Base-by-base conservation (phyloP, 2,888 invertebrate species). In the Rhodophaea formosa region DNA sequence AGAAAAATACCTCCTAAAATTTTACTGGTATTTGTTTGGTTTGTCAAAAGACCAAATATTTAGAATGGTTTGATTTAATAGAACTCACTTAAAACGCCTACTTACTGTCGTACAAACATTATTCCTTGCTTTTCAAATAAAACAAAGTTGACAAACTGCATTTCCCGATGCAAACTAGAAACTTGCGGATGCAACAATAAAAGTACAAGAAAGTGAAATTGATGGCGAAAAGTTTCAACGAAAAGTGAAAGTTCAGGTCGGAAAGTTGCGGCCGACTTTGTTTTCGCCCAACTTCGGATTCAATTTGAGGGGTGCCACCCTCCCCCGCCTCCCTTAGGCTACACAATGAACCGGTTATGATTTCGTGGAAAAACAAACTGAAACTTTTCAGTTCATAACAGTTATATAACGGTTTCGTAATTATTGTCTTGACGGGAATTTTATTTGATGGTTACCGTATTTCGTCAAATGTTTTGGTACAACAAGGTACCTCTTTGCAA, bases 281-380 rank as follows among this genome's bases (percentile, higher is more conserved):
- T 89, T 89, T 81, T 80, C 82, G 72, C 73, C 68, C 74, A 86
- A 89, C 82, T 88, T 87, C 77, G 76, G 75, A 84, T 86, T 83
- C 86, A 82, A 86, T 88, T 84, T 79, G 78, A 75, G 64, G 80
- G 80, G 73, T 67, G 73, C 62, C 68, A 64, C 67, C 56, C 72
- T 64, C 69, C 70, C 65, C 58, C 60, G 71, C 64, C 57, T n/a
- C 68, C 67, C 73, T 70, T 66, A 60, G 65, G 67, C 67, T 70
- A 66, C 64, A 75, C 77, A 77, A 74, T 72, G 69, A 65, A 67
- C 74, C 74, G 76, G 72, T 81, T 71, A 74, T 69, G 69, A 72
- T 70, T 67, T 67, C 62, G 62, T 64, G 59, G 65, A 65, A 69
- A 71, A 72, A 71, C 68, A 62, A 64, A 60, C 60, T 57, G 59